Evolutionary conservation across 2,888 invertebrate genomes (phyloP), one percentile per base, ranked within the genome.

Genomic region (Amphimallon solstitiale): DNA sequence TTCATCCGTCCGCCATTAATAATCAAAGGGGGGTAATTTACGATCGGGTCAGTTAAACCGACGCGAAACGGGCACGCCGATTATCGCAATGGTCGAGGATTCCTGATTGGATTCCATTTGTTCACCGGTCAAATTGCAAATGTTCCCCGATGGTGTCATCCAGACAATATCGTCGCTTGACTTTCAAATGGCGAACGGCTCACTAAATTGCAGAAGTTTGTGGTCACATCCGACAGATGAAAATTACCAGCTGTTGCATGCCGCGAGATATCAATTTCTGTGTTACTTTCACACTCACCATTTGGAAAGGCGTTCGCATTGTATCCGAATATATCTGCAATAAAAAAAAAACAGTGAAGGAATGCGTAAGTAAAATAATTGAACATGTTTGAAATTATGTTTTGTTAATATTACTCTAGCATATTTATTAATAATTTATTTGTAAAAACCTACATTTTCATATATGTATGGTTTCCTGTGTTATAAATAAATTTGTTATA

Each of bases 171-270:
- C 14, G 21, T 34, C 43, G 14, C 43, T 17, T 43, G 17, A 43
- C 14, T 29, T 23, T 43, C 43, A 43, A 59, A 59, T 59, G 38
- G 38, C 54, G 38, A 38, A 23, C 19, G 23, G 56, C 17, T 12
- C 45, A 43, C 56, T 59, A 59, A 59, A 59, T 59, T 43, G 45
- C 56, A 29, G 29, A 34, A 59, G 43, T 59, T 59, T 59, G 56
- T 43, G 56, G 56, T 43, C 56, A 29, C 12, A 19, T 14, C 38
- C 38, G 56, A 59, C 45, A 59, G 56, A 15, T 29, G 56, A 43
- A 43, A 59, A 59, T 59, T 43, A 45, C 43, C 56, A 59, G 56
- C 56, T 59, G 45, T 59, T 43, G 56, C 56, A 29, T 17, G 43
- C 15, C 17, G 43, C 56, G 29, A 29, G 10, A 43, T 59, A 34